phyloP scores from a whole-genome alignment of 2,888 invertebrate genomes.

The Ichneumon xanthorius region DNA sequence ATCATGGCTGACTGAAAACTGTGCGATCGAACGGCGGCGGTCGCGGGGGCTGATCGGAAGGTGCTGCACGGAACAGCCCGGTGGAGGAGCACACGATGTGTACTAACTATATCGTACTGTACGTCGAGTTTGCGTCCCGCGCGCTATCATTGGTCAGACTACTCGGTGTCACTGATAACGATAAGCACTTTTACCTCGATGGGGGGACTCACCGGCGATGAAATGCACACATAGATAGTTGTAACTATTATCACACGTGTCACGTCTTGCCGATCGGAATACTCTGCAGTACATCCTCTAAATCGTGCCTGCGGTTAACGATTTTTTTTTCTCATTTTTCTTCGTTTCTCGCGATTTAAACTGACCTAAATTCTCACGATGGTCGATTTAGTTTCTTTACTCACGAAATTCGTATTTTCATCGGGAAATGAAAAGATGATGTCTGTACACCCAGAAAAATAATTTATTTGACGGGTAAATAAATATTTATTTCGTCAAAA shows the following conservation, averaged over 20 bases:
- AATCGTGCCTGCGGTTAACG: neutral
- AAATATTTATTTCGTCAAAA: too few relatives aligned
- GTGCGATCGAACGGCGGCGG: constrained; percentile 28
- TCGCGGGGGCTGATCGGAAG: neutral
- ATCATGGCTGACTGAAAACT: constrained; percentile 49
- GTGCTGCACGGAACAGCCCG: neutral
- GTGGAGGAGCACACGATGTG: neutral
- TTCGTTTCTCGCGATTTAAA: neutral
- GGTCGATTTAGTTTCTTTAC: neutral
- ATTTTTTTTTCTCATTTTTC: neutral
- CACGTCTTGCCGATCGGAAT: neutral
- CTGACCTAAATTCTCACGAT: neutral
- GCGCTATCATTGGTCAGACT: constrained; percentile 29
- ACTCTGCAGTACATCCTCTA: neutral
- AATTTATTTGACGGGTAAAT: too few relatives aligned
- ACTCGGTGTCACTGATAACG: constrained; percentile 40
- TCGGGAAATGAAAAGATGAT: neutral
- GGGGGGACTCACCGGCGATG: constrained; percentile 2
- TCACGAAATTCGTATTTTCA: neutral
- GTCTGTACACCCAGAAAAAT: neutral
- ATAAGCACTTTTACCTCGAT: constrained; percentile 30
- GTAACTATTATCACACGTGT: neutral
- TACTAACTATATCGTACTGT: neutral
- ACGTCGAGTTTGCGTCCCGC: neutral
- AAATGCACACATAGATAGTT: constrained; percentile 1